Evolutionary conservation across 2,797 vertebrate species (phyloP).

Genomic region (Tolypeutes matacus): DNA sequence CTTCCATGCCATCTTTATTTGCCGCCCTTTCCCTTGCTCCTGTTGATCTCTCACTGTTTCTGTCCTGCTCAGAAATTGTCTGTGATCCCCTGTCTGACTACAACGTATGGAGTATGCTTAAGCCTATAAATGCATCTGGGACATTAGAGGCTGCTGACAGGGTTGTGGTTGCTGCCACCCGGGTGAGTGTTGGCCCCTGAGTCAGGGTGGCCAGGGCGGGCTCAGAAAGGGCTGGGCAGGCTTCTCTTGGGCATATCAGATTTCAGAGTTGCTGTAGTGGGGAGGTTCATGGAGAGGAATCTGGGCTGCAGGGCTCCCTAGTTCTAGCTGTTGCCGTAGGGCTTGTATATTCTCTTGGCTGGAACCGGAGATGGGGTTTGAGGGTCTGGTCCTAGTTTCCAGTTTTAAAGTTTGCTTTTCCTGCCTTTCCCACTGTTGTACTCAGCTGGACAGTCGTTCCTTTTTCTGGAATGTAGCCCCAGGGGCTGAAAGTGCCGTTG

Average conservation of each 20-base stretch:
- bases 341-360: neutral
- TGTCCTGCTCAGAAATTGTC: slow-evolving; percentile 89
- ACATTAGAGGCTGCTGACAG: slow-evolving; percentile 86
- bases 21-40: neutral
- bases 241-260: neutral
- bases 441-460: slow-evolving; percentile 95
- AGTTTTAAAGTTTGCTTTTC: neutral
- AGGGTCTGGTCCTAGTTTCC: neutral
- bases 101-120: slow-evolving; percentile 93
- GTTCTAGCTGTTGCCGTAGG: neutral
- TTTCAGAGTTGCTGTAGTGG: neutral
- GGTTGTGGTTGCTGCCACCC: slow-evolving; percentile 92
- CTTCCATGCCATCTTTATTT: neutral
- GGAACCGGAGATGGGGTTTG: neutral
- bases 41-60: neutral
- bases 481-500: slow-evolving; percentile 92
- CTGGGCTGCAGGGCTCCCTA: neutral
- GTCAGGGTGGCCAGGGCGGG: neutral
- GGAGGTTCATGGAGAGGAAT: neutral
- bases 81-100: slow-evolving; percentile 94
- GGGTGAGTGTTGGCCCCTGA: slow-evolving; percentile 88
- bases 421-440: neutral
- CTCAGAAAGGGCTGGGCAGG: neutral
- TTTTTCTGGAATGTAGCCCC: slow-evolving; percentile 96
- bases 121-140: slow-evolving; percentile 90